Base-by-base conservation (phyloP, 2,888 invertebrate genomes). In the Agapostemon virescens region DNA sequence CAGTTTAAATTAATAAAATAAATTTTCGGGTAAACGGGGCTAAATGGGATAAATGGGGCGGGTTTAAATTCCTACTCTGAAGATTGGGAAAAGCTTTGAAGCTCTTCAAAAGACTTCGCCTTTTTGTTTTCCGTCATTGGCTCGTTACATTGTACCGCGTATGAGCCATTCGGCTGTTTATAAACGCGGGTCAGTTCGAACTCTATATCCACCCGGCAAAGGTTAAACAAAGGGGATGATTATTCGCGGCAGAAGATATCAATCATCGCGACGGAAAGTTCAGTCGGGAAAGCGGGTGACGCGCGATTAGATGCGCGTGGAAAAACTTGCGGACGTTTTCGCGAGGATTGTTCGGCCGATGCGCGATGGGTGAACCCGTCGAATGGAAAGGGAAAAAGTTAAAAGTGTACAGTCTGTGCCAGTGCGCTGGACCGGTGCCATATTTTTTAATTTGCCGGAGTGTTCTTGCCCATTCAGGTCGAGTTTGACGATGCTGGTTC, bases 401-500 rank as follows among this genome's bases (percentile, higher is more conserved):
- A 81, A 77, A 81, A 81, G 78, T 75, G 84, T 82, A 74, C 23
- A 70, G 74, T 70, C 71, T 70, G 82, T 81, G 82, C 81, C 84
- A 77, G 64, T 49, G 58, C 26, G 70, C 75, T 87, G 87, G 86
- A 84, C 58, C 74, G 61, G 63, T 86, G 87, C 86, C 87, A 87
- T 80, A 86, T 87, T 87, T 87, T 87, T 86, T 87, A 87, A 87
- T 87, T 85, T 86, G 79, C 77, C 83, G 63, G 74, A 87, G 82
- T 87, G 83, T 87, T 85, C 86, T 83, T 83, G 82, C 49, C 80
- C 79, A 81, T 86, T 86, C 80, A 66, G 68, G 63, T 11, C 42
- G 74, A 78, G 77, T 83, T 83, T 77, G 69, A 64, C 78, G 75
- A 69, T 42, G 70, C 63, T 58, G 69, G 66, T 77, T 71, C 80